These are phyloP conservation scores for Cataglyphis cursor DNA, from an alignment of 2,888 invertebrate species.

Conservation along the genomic window DNA sequence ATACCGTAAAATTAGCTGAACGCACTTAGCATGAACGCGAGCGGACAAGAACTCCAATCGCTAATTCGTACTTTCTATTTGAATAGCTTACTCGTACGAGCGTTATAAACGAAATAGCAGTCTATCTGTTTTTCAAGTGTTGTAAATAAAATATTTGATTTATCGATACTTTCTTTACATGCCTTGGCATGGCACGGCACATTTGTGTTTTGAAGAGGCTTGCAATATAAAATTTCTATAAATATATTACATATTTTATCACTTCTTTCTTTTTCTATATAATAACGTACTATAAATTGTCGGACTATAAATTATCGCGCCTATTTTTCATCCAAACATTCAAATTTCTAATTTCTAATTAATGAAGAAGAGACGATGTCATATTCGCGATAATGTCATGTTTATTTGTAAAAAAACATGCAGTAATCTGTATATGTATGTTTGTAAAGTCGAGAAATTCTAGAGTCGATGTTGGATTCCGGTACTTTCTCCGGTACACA, in stretches of 20 bases:
- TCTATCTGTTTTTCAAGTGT: not conserved
- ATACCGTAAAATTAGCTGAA: constrained; percentile 40
- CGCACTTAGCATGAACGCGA: constrained; percentile 3
- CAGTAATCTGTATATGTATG: not conserved
- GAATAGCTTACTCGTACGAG: not conserved
- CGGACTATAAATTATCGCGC: too few species aligned
- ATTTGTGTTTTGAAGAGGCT: not conserved
- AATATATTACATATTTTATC: not conserved
- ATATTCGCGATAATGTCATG: not conserved
- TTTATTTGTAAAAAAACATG: constrained; percentile 34
- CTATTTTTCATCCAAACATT: not conserved
- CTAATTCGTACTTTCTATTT: constrained; percentile 39
- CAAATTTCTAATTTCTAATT: constrained; percentile 30
- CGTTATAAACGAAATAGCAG: not conserved
- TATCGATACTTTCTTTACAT: constrained; percentile 29
- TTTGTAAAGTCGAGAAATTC: constrained; percentile 66
- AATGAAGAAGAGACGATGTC: not conserved
- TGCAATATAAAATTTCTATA: not conserved
- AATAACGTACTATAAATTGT: constrained; percentile 11
- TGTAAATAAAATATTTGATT: constrained; percentile 35
- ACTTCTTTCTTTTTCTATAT: not conserved
- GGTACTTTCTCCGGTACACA: constrained; percentile 70
- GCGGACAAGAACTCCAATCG: constrained; percentile 1
- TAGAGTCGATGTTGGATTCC: constrained; percentile 61
- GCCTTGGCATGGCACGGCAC: not conserved